phyloP scores from a whole-genome alignment of 2,888 invertebrate genomes.

The Limulus polyphemus region DNA sequence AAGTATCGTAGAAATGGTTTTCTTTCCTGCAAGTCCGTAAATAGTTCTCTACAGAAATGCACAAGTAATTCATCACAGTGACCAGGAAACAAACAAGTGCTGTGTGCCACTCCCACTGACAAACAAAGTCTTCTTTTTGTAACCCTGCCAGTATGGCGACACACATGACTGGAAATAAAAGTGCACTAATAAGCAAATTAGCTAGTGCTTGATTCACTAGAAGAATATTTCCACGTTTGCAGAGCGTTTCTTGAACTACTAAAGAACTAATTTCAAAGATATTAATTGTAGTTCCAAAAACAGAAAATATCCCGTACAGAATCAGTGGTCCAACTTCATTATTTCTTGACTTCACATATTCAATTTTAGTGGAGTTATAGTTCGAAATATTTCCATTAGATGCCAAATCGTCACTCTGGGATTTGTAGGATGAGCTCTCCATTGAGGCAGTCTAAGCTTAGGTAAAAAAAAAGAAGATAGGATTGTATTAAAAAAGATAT shows the following conservation, averaged over 20 bases:
- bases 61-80: slow-evolving; percentile 20
- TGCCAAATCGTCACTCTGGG: too few relatives aligned
- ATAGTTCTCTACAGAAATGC: slow-evolving; percentile 22
- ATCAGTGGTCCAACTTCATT: slow-evolving; percentile 16
- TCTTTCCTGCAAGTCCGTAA: slow-evolving; percentile 17
- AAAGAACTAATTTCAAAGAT: slow-evolving; percentile 23
- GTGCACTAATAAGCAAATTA: slow-evolving; percentile 18
- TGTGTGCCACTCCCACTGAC: slow-evolving; percentile 22
- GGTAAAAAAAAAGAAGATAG: too few relatives aligned
- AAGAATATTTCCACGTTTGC: slow-evolving; percentile 20
- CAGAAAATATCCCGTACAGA: slow-evolving; percentile 19
- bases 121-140: slow-evolving; percentile 13
- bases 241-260: slow-evolving; percentile 20
- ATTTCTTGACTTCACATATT: background rate
- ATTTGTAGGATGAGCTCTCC: too few relatives aligned
- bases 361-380: too few relatives aligned
- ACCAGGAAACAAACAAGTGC: slow-evolving; percentile 20
- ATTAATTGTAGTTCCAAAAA: slow-evolving; percentile 23
- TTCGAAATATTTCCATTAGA: too few relatives aligned
- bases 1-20: slow-evolving; percentile 13
- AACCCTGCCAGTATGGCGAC: slow-evolving; percentile 22
- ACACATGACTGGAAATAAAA: slow-evolving; percentile 19
- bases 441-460: too few relatives aligned
- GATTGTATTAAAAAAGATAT: too few relatives aligned
- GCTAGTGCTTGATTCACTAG: slow-evolving; percentile 23